phyloP scores from a whole-genome alignment of 2,888 invertebrate species.

The Perizoma affinitatum region DNA sequence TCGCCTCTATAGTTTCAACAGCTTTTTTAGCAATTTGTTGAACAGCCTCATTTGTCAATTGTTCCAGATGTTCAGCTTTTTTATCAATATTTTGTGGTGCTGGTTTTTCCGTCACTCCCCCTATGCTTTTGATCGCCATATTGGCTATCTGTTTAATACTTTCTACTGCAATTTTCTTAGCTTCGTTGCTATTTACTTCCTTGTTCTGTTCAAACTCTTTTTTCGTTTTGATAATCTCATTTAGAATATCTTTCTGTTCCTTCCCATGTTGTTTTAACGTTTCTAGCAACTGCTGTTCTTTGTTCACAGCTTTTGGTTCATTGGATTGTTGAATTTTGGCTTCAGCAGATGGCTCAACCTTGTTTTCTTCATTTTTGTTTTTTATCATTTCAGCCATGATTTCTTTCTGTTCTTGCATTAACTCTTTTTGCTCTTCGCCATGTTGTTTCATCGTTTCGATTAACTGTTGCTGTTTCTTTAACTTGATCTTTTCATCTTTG shows the following conservation, averaged over 20 bases:
- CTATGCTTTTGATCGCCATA: slow-evolving; percentile 75
- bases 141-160: slow-evolving; percentile 80
- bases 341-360: slow-evolving; percentile 43
- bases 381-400: slow-evolving; percentile 85
- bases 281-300: slow-evolving; percentile 74
- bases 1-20: slow-evolving; percentile 72
- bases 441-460: slow-evolving; percentile 87
- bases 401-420: slow-evolving; percentile 87
- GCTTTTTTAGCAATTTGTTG: slow-evolving; percentile 79
- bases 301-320: slow-evolving; percentile 21
- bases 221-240: slow-evolving; percentile 84
- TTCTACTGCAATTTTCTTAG: slow-evolving; percentile 78
- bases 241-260: slow-evolving; percentile 86
- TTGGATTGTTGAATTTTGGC: slow-evolving; percentile 47
- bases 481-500: slow-evolving; percentile 49
- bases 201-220: slow-evolving; percentile 77
- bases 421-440: slow-evolving; percentile 86
- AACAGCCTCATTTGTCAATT: slow-evolving; percentile 67
- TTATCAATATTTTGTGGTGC: slow-evolving; percentile 44
- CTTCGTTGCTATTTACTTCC: slow-evolving; percentile 70
- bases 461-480: slow-evolving; percentile 75
- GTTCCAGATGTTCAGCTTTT: slow-evolving; percentile 55
- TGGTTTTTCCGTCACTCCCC: slow-evolving; percentile 70
- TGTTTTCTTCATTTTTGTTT: slow-evolving; percentile 79
- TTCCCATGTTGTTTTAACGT: slow-evolving; percentile 88